Base-by-base conservation (phyloP, 2,797 vertebrate genomes). In the Zenarchopterus dispar region DNA sequence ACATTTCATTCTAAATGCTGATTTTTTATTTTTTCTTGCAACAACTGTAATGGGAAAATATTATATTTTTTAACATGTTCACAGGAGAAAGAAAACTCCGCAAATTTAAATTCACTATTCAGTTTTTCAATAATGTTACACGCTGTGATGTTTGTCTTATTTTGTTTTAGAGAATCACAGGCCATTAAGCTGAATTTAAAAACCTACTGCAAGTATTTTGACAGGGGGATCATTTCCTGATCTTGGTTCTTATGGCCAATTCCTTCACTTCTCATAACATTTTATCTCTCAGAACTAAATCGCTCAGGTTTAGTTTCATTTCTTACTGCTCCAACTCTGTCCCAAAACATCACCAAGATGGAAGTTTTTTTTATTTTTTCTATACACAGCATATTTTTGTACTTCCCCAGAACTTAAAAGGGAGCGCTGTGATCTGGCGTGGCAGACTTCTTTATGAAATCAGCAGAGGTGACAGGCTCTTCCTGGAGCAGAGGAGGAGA, bases 381-480 rank as follows among this genome's bases (percentile, higher is more conserved):
- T 13, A 36, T 36, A 36, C 13, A 36, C 11, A 36, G 13, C 13
- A 39, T 39, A 39, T 39, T 15, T 39, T 5, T 16, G 1, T 15
- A 49, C 13, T 11, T 17, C 3, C 10, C 9, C 6, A 61, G 64
- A 60, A 41, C 85, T 83, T 77, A 61, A 76, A 80, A 78, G 64
- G 52, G 39, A 22, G 58, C 55, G 67, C 77, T 62, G 65, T 81
- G 81, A 85, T 68, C 68, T 54, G n/a, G 57, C 54, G 63, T 89
- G 82, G 74, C 87, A 85, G 79, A 78, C 63, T 63, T 77, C 65
- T 91, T 89, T 84, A 87, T 89, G 70, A 77, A 87, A 82, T 66
- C 75, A 71, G 86, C 68, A 69, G 85, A 91, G 85, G 84, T 92
- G 91, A 88, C 91, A 90, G 78, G 78, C 86, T 85, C 81, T 84